A percentile compares a stretch with the other conserved stretches of the same genome.
These are phyloP conservation scores for Elymnias hypermnestra DNA, from an alignment of 1,140 invertebrate genomes.

Conservation along the genomic window DNA sequence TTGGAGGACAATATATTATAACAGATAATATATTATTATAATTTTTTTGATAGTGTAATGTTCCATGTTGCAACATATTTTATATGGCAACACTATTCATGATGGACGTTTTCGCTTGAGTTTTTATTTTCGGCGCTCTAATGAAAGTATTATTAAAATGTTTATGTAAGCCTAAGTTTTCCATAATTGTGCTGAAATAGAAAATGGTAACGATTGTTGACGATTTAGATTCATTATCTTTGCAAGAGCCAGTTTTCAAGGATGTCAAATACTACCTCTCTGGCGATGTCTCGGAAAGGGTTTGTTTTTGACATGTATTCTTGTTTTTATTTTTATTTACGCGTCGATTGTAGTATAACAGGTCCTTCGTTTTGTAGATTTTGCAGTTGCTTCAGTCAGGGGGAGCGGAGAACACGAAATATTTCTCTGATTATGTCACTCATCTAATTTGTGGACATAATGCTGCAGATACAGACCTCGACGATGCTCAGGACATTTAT, in stretches of 20 bases:
- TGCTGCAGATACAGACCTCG: constrained; percentile 86
- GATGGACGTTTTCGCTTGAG: constrained; percentile 58
- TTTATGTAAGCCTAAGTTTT: constrained; percentile 42
- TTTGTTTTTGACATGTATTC: constrained; percentile 66
- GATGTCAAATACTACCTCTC: constrained; percentile 84
- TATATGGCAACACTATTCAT: constrained; percentile 42
- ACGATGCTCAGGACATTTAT: constrained; percentile 92
- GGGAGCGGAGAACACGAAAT: constrained; percentile 89
- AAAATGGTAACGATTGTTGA: constrained; percentile 76
- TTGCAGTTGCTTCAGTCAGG: constrained; percentile 85
- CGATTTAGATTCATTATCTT: constrained; percentile 71
- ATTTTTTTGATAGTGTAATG: no score
- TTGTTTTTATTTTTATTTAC: constrained; percentile 56
- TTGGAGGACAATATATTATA: no score
- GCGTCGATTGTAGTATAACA: constrained; percentile 39
- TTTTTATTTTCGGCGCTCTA: constrained; percentile 52
- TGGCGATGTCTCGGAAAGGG: constrained; percentile 82
- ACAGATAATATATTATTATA: no score
- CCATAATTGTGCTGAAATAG: constrained; percentile 48
- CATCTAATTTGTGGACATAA: constrained; percentile 91
- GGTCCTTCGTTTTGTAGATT: constrained; percentile 77
- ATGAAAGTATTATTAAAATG: constrained; percentile 47
- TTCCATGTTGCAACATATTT: no score
- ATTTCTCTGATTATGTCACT: constrained; percentile 91
- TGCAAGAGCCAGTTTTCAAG: constrained; percentile 76